Evolutionary conservation across 2,888 invertebrate species (phyloP).

Genomic region (Macropis europaea): DNA sequence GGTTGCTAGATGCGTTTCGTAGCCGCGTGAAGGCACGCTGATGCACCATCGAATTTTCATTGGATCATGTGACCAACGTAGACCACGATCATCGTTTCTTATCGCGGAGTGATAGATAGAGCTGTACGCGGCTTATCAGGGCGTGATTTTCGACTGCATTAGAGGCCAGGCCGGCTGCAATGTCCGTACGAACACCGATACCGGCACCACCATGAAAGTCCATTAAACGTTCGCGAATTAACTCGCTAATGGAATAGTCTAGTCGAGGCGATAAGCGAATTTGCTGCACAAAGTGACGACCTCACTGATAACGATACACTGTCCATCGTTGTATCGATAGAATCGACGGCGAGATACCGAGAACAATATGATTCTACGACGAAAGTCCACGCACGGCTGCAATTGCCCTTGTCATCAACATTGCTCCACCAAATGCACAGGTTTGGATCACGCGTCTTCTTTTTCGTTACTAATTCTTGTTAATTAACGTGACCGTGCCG

Average conservation of each 20-base stretch:
- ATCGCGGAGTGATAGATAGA: slow-evolving; percentile 18
- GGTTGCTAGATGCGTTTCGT: slow-evolving; percentile 17
- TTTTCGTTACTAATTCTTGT: background rate
- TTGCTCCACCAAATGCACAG: slow-evolving; percentile 76
- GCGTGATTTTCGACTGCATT: no score
- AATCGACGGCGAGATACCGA: slow-evolving; percentile 6
- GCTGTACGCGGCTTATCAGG: no score
- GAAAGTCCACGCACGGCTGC: slow-evolving; percentile 72
- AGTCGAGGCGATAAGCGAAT: background rate
- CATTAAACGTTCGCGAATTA: background rate
- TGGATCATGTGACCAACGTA: background rate
- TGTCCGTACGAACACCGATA: background rate
- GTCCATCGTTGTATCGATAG: background rate
- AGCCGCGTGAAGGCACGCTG: background rate
- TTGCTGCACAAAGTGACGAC: background rate
- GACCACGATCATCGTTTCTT: background rate
- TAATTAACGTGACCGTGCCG: background rate
- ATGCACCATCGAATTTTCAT: background rate
- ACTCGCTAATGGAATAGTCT: slow-evolving; percentile 8
- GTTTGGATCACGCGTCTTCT: slow-evolving; percentile 63
- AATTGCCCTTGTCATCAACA: slow-evolving; percentile 78
- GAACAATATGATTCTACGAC: slow-evolving; percentile 67
- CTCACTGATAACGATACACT: slow-evolving; percentile 3
- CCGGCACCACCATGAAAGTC: slow-evolving; percentile 9
- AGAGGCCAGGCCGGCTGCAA: slow-evolving; percentile 1